Evolutionary conservation across 2,113 vertebrate species (phyloP).

Genomic region (Enhydra lutris): DNA sequence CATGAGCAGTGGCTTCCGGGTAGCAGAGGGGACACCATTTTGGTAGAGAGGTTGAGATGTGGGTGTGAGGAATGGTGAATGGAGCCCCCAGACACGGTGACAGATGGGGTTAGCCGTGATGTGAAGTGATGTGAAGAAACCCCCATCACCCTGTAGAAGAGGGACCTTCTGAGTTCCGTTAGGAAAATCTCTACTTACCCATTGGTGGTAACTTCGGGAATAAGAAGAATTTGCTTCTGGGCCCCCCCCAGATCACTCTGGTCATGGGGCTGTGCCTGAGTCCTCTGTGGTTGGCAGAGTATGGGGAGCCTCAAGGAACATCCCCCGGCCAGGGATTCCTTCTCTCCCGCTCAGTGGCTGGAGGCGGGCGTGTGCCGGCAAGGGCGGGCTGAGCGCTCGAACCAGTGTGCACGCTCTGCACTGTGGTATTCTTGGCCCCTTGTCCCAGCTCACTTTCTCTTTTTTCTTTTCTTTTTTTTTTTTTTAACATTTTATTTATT

Average conservation of each 20-base stretch:
- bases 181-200: not conserved
- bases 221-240: not conserved
- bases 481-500: too few relatives aligned
- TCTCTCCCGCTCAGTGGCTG: not conserved
- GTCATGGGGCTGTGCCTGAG: too few relatives aligned
- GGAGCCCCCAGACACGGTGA: too few relatives aligned
- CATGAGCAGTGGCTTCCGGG: not conserved
- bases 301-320: not conserved
- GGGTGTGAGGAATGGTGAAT: not conserved
- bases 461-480: too few relatives aligned
- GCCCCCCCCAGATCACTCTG: not conserved
- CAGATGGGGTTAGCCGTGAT: not conserved
- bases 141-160: not conserved
- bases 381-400: too few relatives aligned
- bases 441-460: not conserved
- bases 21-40: not conserved
- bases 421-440: not conserved
- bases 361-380: not conserved
- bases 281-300: not conserved
- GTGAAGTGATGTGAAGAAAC: not conserved
- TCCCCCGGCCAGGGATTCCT: too few relatives aligned
- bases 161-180: accelerated
- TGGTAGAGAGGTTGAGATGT: not conserved
- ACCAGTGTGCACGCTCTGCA: accelerated
- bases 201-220: not conserved